Evolutionary conservation across 2,797 vertebrate species (phyloP).

Genomic region (Gadopsis marmoratus): DNA sequence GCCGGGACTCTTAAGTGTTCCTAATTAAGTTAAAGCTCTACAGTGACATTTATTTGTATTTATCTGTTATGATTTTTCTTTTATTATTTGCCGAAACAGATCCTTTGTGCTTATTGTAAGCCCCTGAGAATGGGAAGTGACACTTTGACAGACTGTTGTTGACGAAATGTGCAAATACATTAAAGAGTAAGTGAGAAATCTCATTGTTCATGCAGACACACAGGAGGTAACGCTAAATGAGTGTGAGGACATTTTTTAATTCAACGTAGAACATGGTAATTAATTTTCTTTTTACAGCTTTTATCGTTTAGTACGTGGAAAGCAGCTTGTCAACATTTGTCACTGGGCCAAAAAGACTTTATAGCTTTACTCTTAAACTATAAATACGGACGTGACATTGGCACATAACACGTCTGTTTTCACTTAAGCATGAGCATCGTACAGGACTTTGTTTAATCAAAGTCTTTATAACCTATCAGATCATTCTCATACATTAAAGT

Average conservation of each 20-base stretch:
- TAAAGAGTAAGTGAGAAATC: constrained; percentile 36
- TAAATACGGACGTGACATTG: constrained; percentile 12
- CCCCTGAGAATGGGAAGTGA: constrained; percentile 24
- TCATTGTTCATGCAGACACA: constrained; percentile 30
- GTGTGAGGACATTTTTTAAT: constrained; percentile 37
- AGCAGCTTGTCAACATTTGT: constrained; percentile 36
- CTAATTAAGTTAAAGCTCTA: constrained; percentile 60
- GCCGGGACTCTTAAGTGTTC: constrained; percentile 37
- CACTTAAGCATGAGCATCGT: background rate
- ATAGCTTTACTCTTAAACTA: background rate
- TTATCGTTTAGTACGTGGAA: constrained; percentile 22
- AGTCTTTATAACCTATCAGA: background rate
- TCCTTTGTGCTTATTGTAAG: constrained; percentile 28
- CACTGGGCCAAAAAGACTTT: constrained; percentile 15
- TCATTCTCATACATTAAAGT: background rate
- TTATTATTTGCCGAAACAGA: constrained; percentile 32
- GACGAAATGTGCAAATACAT: constrained; percentile 31
- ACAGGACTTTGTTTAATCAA: background rate
- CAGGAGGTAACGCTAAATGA: constrained; percentile 3
- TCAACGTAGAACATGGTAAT: constrained; percentile 19
- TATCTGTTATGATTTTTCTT: constrained; percentile 42
- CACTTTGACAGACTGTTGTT: constrained; percentile 48
- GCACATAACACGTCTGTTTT: background rate
- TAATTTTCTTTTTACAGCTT: constrained; percentile 18
- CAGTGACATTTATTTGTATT: constrained; percentile 51